Base-by-base conservation (phyloP, 2,797 vertebrate genomes). In the Halcyon chelicuti region DNA sequence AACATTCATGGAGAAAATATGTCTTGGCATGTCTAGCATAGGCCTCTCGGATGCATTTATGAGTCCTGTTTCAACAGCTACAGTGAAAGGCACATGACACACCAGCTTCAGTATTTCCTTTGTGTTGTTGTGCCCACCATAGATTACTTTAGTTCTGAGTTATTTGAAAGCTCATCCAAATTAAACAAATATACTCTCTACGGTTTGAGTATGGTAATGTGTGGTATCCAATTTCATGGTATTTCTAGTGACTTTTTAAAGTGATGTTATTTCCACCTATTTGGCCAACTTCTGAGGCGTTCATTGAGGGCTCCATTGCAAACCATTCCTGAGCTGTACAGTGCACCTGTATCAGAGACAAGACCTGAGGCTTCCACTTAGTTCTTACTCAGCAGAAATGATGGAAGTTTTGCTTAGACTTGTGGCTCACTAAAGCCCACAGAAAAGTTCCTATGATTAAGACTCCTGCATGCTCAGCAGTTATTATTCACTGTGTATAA, bases 331-430 rank as follows among this genome's bases (percentile, higher is more conserved):
- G 40, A 81, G 52, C 37, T 1, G 2, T 31, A 25, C 86, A 33
- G 40, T 40, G 51, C 89, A 93, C 91, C 79, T 97, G 93, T 91
- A 88, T n/a, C 85, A 52, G 76, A n/a, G 47, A 86, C 76, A 39
- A 70, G n/a, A n/a, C 23, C n/a, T 10, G 42, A 55, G 35, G 19
- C 52, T 84, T 47, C 16, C 46, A 6, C n/a, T 65, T 42, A 22
- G 9, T 88, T 75, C 81, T 96, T 91, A 90, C 65, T 90, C 87
- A 86, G 91, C 86, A n/a, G n/a, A n/a, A n/a, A n/a, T n/a, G n/a
- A n/a, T n/a, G n/a, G n/a, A n/a, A n/a, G n/a, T n/a, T n/a, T n/a
- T n/a, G 51, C 39, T 66, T 40, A 1, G 8, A 10, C 65, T 7
- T 58, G 67, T 31, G 57, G 25, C 39, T 73, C 29, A 3, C 19